These are phyloP conservation scores for Typhlichthys eigenmanni DNA, from an alignment of 2,797 vertebrate species.

Conservation along the genomic window DNA sequence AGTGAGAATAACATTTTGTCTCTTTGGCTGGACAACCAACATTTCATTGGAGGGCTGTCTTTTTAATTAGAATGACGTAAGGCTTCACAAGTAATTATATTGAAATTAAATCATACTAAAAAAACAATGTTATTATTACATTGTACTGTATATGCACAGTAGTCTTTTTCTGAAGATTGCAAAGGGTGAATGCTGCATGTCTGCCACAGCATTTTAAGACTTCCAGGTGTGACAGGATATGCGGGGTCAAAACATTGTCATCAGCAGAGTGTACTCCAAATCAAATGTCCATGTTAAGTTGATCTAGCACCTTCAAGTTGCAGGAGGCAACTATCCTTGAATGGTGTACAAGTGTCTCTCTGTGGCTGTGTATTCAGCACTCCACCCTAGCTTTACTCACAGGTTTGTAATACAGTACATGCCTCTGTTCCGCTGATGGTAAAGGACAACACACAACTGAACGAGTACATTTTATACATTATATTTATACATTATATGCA, in stretches of 20 bases:
- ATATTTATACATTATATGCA: too few species aligned
- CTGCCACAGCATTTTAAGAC: conserved; percentile 21
- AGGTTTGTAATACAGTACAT: too few species aligned
- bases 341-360: too few species aligned
- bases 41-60: too few species aligned
- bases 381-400: too few species aligned
- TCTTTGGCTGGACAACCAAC: not conserved
- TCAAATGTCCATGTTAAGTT: conserved; percentile 25
- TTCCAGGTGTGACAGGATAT: conserved; percentile 8
- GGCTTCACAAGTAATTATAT: conserved; percentile 18
- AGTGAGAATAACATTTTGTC: conserved; percentile 7
- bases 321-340: not conserved
- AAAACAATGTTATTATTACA: conserved; percentile 19
- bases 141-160: conserved; percentile 26
- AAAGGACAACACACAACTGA: too few species aligned
- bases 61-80: conserved; percentile 29
- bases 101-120: conserved; percentile 23
- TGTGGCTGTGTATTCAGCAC: too few species aligned
- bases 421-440: too few species aligned
- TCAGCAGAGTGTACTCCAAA: too few species aligned
- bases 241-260: not conserved
- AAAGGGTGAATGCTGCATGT: conserved; percentile 7
- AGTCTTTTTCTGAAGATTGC: conserved; percentile 24
- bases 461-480: too few species aligned
- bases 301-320: conserved; percentile 14